Conservation (phyloP, 1,140 invertebrate species). For the Diploscapter pachys region DNA sequence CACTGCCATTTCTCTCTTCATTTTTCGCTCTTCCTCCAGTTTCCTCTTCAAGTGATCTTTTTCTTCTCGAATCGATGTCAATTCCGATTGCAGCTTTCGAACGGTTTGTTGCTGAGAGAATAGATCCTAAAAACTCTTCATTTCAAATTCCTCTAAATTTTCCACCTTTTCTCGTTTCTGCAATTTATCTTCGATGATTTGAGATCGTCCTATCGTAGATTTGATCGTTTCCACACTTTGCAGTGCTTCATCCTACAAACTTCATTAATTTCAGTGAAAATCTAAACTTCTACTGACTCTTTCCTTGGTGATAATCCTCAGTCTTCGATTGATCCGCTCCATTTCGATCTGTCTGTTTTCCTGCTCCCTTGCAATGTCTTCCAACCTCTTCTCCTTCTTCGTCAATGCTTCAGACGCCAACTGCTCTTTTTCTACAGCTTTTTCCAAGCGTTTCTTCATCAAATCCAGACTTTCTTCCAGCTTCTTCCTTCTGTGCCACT, state of each 20-base stretch:
- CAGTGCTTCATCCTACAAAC: neutral
- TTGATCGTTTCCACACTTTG: neutral
- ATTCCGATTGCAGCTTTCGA: too few species aligned
- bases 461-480: slow-evolving; percentile 4
- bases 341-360: slow-evolving; percentile 4
- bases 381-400: slow-evolving; percentile 16
- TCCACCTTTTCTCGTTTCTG: neutral
- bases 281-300: neutral
- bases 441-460: slow-evolving; percentile 3
- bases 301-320: neutral
- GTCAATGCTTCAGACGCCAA: neutral
- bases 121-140: too few species aligned
- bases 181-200: slow-evolving; percentile 2
- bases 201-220: neutral
- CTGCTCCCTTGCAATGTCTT: neutral
- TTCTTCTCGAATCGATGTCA: too few species aligned
- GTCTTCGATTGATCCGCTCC: neutral
- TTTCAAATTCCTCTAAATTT: neutral
- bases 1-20: too few species aligned
- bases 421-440: slow-evolving; percentile 2
- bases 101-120: too few species aligned
- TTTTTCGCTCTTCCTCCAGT: too few species aligned
- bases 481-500: slow-evolving; percentile 15
- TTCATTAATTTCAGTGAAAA: neutral
- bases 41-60: too few species aligned